Conservation (phyloP, 2,113 vertebrate genomes). For the Fulica atra region DNA sequence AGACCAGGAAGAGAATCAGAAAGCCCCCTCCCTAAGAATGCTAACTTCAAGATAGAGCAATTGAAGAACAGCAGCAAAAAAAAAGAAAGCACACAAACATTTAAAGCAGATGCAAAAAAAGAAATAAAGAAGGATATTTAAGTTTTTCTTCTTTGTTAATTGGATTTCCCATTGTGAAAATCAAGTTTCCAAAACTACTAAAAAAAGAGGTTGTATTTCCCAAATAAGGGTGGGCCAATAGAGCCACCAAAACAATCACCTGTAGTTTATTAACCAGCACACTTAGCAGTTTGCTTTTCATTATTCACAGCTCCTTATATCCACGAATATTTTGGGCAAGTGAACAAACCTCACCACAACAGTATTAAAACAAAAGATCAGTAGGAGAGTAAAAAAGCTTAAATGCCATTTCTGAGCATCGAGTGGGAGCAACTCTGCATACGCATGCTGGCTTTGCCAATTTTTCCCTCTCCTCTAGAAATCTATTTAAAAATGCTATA, state of each 20-base stretch:
- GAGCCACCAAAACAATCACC: background rate
- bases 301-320: background rate
- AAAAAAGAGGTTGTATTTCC: background rate
- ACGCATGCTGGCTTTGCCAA: background rate
- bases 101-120: background rate
- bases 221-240: background rate
- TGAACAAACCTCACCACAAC: background rate
- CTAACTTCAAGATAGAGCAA: background rate
- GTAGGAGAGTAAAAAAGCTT: background rate
- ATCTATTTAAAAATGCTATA: background rate
- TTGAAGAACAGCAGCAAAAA: background rate
- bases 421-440: background rate
- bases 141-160: background rate
- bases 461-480: background rate
- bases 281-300: background rate
- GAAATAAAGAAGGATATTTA: background rate
- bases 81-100: background rate
- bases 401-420: background rate
- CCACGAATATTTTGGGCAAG: background rate
- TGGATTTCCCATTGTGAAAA: background rate
- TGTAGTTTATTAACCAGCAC: background rate
- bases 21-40: background rate
- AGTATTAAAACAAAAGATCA: background rate
- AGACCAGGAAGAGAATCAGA: background rate
- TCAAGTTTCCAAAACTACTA: background rate